phyloP scores from a whole-genome alignment of 1,140 invertebrate genomes.

The Capitella teleta region DNA sequence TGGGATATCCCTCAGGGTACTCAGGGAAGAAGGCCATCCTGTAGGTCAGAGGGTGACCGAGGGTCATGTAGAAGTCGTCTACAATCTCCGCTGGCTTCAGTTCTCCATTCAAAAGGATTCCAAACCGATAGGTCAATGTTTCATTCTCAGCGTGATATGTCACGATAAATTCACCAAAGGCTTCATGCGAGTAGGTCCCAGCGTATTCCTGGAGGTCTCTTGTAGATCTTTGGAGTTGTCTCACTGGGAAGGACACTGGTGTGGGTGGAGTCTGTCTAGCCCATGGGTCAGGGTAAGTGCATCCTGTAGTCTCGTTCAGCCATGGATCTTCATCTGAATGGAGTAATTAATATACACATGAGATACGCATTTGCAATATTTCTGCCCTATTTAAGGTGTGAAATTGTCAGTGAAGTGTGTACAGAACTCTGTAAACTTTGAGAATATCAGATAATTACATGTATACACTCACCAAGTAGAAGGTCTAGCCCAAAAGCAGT shows the following conservation, averaged over 20 bases:
- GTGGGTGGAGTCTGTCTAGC: neutral
- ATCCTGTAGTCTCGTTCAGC: neutral
- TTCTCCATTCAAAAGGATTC: neutral
- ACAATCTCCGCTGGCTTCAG: neutral
- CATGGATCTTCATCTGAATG: neutral
- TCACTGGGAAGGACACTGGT: neutral
- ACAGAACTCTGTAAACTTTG: neutral
- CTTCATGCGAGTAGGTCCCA: neutral
- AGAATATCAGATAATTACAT: slow-evolving; percentile 1
- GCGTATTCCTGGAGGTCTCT: neutral
- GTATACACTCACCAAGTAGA: neutral
- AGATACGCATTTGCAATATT: neutral
- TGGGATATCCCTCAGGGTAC: neutral
- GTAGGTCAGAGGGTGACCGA: neutral
- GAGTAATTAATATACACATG: no score
- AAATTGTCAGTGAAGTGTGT: neutral
- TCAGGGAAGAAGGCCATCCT: neutral
- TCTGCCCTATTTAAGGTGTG: neutral
- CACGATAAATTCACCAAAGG: neutral
- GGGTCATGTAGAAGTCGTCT: neutral
- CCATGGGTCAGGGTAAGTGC: neutral
- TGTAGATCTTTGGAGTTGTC: neutral
- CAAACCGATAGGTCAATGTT: neutral
- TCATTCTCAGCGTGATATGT: neutral
- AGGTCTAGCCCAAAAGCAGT: neutral